These are phyloP conservation scores for Eulemur coronatus DNA, from an alignment of 2,797 vertebrate species.

Conservation along the genomic window DNA sequence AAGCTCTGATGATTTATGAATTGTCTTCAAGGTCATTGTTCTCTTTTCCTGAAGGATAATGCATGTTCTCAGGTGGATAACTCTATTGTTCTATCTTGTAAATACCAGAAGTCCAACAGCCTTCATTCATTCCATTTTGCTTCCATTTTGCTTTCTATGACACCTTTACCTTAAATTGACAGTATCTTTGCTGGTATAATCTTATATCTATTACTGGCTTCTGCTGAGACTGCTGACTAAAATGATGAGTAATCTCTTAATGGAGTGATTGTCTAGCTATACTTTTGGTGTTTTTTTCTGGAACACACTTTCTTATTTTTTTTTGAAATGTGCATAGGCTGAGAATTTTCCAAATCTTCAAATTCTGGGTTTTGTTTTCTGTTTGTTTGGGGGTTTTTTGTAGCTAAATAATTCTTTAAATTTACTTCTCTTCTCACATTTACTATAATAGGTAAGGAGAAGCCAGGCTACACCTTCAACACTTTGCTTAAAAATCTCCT, in stretches of 20 bases:
- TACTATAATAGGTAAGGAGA: not conserved
- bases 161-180: not conserved
- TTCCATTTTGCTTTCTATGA: not conserved
- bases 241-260: not conserved
- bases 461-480: not conserved
- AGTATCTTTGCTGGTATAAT: not conserved
- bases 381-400: not conserved
- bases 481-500: not conserved
- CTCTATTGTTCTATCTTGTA: not conserved
- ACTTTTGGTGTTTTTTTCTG: not conserved
- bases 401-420: not conserved
- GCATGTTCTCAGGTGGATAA: not conserved
- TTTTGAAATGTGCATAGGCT: not conserved
- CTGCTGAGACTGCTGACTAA: not conserved
- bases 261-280: not conserved
- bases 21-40: not conserved
- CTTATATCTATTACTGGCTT: not conserved
- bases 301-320: not conserved
- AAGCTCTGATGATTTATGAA: not conserved
- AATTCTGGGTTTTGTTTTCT: not conserved
- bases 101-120: not conserved
- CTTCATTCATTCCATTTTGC: not conserved
- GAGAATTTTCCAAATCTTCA: not conserved
- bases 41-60: not conserved
- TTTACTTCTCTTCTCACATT: not conserved